phyloP scores from a whole-genome alignment of 1,140 invertebrate genomes.

The Copidosoma floridanum region DNA sequence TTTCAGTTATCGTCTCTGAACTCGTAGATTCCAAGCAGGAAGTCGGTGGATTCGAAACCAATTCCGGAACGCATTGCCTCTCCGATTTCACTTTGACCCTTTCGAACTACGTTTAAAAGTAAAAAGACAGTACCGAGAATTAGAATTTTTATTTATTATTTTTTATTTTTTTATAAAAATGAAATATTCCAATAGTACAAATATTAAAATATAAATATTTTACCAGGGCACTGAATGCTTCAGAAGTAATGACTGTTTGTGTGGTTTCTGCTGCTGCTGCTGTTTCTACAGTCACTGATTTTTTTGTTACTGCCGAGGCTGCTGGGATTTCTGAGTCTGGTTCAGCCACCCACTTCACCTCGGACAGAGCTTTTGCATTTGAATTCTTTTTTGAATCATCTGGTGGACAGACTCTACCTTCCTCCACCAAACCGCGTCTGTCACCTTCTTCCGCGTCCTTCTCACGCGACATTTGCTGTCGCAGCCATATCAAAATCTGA shows the following conservation, averaged over 20 bases:
- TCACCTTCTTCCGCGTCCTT: conserved; percentile 53
- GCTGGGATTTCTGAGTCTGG: conserved; percentile 32
- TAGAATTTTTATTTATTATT: no score
- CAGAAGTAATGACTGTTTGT: conserved; percentile 8
- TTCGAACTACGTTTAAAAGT: conserved; percentile 3
- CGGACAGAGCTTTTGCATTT: conserved; percentile 41
- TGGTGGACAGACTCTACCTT: conserved; percentile 41
- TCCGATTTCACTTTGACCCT: conserved; percentile 18
- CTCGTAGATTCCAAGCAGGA: conserved; percentile 1
- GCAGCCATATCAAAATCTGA: conserved; percentile 56
- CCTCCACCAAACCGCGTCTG: conserved; percentile 52
- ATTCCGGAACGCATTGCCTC: conserved; percentile 7
- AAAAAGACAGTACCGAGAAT: no score
- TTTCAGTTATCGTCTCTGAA: no score
- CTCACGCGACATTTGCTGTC: conserved; percentile 59
- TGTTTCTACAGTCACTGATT: not conserved
- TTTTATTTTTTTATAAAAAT: no score
- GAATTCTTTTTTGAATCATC: conserved; percentile 41
- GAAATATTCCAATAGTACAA: no score
- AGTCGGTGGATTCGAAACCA: conserved; percentile 8
- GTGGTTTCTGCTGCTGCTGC: not conserved
- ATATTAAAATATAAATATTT: no score
- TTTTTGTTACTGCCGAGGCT: not conserved
- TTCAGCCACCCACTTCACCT: conserved; percentile 53
- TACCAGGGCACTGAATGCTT: no score